phyloP scores from a whole-genome alignment of 1,140 invertebrate species.

The Drosophila cardini region DNA sequence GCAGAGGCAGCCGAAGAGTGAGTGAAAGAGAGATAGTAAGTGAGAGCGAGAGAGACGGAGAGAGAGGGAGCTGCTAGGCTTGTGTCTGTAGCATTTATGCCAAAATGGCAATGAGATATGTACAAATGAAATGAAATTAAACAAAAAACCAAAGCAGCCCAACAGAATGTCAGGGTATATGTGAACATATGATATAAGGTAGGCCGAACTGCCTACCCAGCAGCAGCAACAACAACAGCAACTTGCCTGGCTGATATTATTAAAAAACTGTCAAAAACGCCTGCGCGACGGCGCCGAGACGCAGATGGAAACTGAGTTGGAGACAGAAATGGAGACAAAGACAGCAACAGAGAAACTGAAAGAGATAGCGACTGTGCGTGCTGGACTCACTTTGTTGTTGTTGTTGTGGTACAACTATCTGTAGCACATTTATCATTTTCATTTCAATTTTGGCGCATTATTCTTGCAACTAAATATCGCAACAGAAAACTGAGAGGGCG shows the following conservation, averaged over 20 bases:
- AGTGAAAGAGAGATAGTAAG: constrained; percentile 22
- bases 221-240: constrained; percentile 25
- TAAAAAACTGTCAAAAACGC: constrained; percentile 83
- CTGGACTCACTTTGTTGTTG: constrained; percentile 34
- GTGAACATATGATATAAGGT: constrained; percentile 61
- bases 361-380: constrained; percentile 39
- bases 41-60: constrained; percentile 33
- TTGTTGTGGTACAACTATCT: constrained; percentile 48
- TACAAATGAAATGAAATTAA: constrained; percentile 60
- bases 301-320: constrained; percentile 6
- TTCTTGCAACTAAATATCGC: constrained; percentile 73
- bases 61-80: constrained; percentile 47
- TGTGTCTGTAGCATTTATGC: constrained; percentile 79
- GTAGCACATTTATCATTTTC: constrained; percentile 82
- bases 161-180: constrained; percentile 25
- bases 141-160: constrained; percentile 31
- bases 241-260: constrained; percentile 71
- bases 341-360: constrained; percentile 22
- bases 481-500: constrained; percentile 27
- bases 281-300: constrained; percentile 67
- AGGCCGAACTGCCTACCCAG: constrained; percentile 54
- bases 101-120: constrained; percentile 74
- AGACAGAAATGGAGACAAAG: constrained; percentile 21
- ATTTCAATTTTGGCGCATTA: constrained; percentile 80
- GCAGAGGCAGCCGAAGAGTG: constrained; percentile 41